Base-by-base conservation (phyloP, 2,113 vertebrate species). In the Paramisgurnus dabryanus region DNA sequence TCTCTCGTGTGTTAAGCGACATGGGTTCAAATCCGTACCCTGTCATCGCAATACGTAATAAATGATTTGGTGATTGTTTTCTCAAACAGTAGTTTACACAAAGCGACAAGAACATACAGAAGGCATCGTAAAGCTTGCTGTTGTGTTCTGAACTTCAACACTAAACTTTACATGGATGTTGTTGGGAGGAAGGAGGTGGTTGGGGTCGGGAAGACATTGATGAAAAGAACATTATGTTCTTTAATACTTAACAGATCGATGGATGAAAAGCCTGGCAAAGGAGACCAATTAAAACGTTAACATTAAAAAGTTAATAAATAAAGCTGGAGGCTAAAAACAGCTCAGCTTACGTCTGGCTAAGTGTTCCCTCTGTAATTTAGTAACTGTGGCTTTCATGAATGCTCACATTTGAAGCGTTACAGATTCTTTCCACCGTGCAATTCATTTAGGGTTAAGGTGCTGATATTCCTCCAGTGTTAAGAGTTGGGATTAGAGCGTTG, bases 41-140 rank as follows among this genome's bases (percentile, higher is more conserved):
- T 71, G 49, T 74, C 53, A n/a, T 69, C 74, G 72, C 73, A 77
- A 43, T 55, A 63, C 11, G 39, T 61, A 15, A 76, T 53, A n/a
- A 64, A 66, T 41, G 43, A 72, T 58, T 53, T 9, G 49, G 22
- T 10, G 41, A 76, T 76, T 39, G 72, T 69, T 77, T 22, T 63
- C 27, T 75, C 41, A 47, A 71, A 76, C 47, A 80, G 78, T 67
- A 67, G 73, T 60, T 83, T 85, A 65, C 67, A 71, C 53, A 68
- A 82, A 61, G 40, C 39, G 6, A 50, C 57, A 27, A 61, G 65
- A 58, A 67, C 18, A 0, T 34, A n/a, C 12, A 60, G 43, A 57
- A 67, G 69, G 49, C 79, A 74, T 80, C 39, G 60, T 65, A 27
- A 67, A 69, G 66, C 66, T 69, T n/a, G 43, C 55, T 79, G 43